Percentiles rank a stretch among this genome's conserved stretches.
These are phyloP conservation scores for Lepus oiostolus DNA, from an alignment of 2,797 vertebrate species.

Conservation along the genomic window DNA sequence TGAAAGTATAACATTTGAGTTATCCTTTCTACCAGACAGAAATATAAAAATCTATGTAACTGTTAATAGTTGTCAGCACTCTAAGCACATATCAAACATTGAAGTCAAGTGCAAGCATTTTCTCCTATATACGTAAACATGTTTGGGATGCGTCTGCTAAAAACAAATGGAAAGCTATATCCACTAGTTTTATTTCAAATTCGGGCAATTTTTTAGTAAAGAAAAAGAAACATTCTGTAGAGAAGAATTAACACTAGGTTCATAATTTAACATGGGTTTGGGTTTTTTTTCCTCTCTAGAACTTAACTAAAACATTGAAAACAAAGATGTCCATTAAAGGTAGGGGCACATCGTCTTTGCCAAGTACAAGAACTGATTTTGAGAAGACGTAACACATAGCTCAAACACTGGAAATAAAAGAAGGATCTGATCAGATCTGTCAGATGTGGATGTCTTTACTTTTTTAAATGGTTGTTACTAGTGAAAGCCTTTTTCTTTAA, in stretches of 20 bases:
- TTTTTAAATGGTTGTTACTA: not conserved
- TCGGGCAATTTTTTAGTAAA: constrained; percentile 11
- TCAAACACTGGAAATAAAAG: not conserved
- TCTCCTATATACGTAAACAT: not conserved
- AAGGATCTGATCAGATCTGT: not conserved
- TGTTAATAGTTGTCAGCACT: not conserved
- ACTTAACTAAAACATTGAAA: not conserved
- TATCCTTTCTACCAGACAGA: constrained; percentile 25
- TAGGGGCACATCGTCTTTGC: not conserved
- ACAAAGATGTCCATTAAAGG: not conserved
- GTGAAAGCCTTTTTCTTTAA: constrained; percentile 19
- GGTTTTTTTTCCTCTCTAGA: not conserved
- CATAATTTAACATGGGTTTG: not conserved
- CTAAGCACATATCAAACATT: not conserved
- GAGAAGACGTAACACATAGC: not conserved
- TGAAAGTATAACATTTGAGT: not conserved
- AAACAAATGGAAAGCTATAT: not conserved
- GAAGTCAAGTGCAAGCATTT: not conserved
- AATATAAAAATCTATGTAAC: not conserved
- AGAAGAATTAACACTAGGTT: not conserved
- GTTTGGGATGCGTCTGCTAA: not conserved
- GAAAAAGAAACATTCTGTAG: not conserved
- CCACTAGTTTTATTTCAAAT: not conserved
- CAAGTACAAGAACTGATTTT: constrained; percentile 6
- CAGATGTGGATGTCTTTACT: not conserved